phyloP scores from a whole-genome alignment of 2,113 vertebrate species.

The Albula goreensis region DNA sequence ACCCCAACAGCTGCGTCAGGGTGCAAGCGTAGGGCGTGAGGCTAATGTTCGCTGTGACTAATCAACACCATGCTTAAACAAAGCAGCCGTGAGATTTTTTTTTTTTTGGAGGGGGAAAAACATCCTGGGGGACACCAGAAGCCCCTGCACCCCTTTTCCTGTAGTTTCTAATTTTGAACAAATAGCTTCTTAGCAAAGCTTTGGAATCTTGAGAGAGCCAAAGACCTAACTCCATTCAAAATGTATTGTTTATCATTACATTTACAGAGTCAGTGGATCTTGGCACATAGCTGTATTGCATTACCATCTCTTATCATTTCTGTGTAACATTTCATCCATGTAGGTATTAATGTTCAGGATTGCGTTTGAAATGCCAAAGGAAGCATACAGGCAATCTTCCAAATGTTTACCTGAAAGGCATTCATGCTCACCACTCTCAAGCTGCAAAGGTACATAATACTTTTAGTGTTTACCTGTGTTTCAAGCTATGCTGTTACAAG shows the following conservation, averaged over 20 bases:
- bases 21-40: conserved; percentile 48
- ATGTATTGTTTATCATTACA: background rate
- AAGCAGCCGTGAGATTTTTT: conserved; percentile 43
- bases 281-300: background rate
- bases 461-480: no score
- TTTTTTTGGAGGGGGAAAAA: conserved; percentile 20
- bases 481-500: no score
- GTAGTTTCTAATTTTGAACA: background rate
- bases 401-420: no score
- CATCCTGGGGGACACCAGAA: conserved; percentile 34
- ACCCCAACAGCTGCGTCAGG: conserved; percentile 57
- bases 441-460: no score
- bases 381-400: no score
- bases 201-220: background rate
- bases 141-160: background rate
- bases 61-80: conserved; percentile 59
- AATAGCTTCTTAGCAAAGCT: conserved; percentile 12
- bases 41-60: conserved; percentile 64
- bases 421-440: no score
- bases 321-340: background rate
- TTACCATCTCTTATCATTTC: background rate
- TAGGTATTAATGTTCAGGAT: background rate
- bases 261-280: background rate
- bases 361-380: no score
- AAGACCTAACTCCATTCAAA: background rate